phyloP scores from a whole-genome alignment of 2,797 vertebrate genomes.

The Poecilia wingei region DNA sequence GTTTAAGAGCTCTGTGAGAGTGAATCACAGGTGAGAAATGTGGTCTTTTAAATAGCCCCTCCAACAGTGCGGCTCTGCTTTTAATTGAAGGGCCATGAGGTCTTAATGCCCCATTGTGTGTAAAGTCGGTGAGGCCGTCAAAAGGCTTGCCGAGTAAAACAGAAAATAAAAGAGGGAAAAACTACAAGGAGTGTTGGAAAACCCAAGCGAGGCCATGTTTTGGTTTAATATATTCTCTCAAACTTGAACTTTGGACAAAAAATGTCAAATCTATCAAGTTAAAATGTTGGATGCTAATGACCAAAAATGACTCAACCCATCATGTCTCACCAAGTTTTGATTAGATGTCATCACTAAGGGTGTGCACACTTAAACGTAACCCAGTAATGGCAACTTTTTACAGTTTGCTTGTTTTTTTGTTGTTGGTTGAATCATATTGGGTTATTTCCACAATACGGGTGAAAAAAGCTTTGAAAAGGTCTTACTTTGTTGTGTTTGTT shows the following conservation, averaged over 20 bases:
- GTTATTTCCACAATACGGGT: not conserved
- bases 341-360: not conserved
- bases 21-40: slow-evolving; percentile 31
- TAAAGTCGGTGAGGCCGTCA: slow-evolving; percentile 10
- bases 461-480: not conserved
- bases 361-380: not conserved
- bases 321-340: too few relatives aligned
- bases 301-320: not conserved
- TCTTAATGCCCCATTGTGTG: slow-evolving; percentile 9
- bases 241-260: not conserved
- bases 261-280: not conserved
- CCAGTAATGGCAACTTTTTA: not conserved
- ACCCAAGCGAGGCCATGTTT: not conserved
- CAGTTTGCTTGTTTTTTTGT: not conserved
- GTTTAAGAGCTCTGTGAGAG: slow-evolving; percentile 16
- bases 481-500: not conserved
- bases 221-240: not conserved
- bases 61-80: slow-evolving; percentile 8
- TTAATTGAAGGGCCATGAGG: slow-evolving; percentile 7
- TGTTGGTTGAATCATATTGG: not conserved
- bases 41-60: slow-evolving; percentile 16
- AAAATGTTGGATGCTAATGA: not conserved
- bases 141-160: not conserved
- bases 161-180: not conserved
- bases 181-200: not conserved